A percentile compares a stretch with the other conserved stretches of the same genome.
phyloP scores from a whole-genome alignment of 2,797 vertebrate species.

The Hypotaenidia okinawae region DNA sequence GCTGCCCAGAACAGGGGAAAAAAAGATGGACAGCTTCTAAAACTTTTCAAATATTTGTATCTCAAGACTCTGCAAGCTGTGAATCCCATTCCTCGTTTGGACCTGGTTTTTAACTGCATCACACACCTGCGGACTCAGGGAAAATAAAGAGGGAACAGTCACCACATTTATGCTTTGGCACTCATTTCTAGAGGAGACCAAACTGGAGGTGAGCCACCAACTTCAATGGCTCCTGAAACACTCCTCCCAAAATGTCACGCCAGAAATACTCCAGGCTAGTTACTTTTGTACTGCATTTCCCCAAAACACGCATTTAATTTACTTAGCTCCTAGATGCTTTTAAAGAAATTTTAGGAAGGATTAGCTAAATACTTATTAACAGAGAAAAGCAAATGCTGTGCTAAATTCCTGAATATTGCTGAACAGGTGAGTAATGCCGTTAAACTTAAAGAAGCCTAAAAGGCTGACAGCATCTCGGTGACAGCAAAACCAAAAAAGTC shows the following conservation, averaged over 20 bases:
- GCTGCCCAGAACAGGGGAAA: not conserved
- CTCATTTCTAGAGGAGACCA: not conserved
- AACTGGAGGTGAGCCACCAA: not conserved
- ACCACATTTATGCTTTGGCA: not conserved
- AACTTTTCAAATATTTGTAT: not conserved
- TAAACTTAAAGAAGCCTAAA: constrained; percentile 58
- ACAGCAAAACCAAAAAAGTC: not conserved
- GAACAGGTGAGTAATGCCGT: constrained; percentile 49
- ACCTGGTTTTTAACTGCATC: constrained; percentile 32
- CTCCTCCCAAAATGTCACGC: not conserved
- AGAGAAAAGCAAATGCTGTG: constrained; percentile 51
- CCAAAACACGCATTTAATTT: constrained; percentile 31
- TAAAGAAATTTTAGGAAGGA: constrained; percentile 51
- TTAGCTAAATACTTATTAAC: constrained; percentile 41
- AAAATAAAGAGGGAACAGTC: not conserved
- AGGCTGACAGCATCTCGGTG: constrained; percentile 40
- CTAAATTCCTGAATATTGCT: constrained; percentile 55
- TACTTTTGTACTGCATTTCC: not conserved
- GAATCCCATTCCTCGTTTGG: not conserved
- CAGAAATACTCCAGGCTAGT: not conserved
- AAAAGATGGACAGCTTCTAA: not conserved
- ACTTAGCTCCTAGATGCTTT: constrained; percentile 5
- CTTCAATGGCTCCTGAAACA: not conserved
- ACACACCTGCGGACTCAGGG: not conserved
- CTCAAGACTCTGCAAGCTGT: not conserved